A percentile compares a stretch with the other conserved stretches of the same genome.
Conservation (phyloP, 2,113 vertebrate genomes). For the Marmota flaviventris region DNA sequence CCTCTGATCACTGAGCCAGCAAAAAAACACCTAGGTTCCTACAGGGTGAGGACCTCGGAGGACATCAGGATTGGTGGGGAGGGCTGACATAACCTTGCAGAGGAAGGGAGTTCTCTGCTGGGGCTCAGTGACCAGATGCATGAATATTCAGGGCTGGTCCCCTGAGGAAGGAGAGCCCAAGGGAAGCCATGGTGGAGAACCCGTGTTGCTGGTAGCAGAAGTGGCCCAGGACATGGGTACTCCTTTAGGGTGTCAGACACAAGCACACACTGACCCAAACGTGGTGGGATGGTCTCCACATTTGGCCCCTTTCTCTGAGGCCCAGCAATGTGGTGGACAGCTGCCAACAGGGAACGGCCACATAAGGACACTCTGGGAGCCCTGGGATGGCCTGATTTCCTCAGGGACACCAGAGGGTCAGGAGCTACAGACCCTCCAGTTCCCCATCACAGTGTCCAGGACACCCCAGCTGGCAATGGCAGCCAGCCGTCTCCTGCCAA, state of each 20-base stretch:
- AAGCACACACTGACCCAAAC: rapidly evolving
- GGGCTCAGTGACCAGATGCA: not conserved
- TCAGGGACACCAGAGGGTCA: not conserved
- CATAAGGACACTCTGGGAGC: not conserved
- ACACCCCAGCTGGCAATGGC: not conserved
- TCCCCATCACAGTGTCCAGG: not conserved
- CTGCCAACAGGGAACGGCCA: no score
- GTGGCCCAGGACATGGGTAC: rapidly evolving
- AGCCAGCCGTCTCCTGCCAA: no score
- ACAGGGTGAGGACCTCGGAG: rapidly evolving
- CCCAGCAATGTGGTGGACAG: rapidly evolving
- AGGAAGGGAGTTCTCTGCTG: not conserved
- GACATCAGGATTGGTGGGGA: not conserved
- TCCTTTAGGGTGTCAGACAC: not conserved
- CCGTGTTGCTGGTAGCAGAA: rapidly evolving
- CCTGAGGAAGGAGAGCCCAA: not conserved
- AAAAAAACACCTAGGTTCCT: not conserved
- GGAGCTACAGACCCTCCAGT: not conserved
- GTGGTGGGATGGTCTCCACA: not conserved
- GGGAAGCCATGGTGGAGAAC: not conserved
- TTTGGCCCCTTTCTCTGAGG: not conserved
- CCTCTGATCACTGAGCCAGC: not conserved
- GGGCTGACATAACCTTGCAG: not conserved
- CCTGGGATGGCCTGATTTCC: not conserved
- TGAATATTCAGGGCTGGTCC: not conserved